Evolutionary conservation across 2,888 invertebrate genomes (phyloP).

Genomic region (Tachystola acroxantha): DNA sequence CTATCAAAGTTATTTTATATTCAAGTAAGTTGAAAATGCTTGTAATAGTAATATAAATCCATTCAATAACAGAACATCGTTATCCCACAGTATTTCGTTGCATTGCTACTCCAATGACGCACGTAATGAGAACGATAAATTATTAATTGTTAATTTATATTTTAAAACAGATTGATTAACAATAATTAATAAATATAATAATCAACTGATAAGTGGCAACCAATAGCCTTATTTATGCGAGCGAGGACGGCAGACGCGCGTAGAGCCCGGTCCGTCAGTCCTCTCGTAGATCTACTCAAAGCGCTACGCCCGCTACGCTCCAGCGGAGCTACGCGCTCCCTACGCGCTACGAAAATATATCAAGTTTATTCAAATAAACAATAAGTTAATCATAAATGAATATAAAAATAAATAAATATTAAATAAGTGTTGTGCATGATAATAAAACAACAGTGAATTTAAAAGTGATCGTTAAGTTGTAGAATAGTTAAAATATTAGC

Average conservation of each 20-base stretch:
- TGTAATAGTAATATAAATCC: no score
- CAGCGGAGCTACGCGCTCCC: neutral
- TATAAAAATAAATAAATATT: neutral
- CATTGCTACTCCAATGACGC: no score
- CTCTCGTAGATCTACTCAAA: neutral
- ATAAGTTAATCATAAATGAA: neutral
- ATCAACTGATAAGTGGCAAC: no score
- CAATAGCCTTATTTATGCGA: neutral
- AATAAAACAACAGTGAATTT: constrained; percentile 1
- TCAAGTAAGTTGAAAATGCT: no score
- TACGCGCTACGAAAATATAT: constrained; percentile 5
- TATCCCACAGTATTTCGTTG: no score
- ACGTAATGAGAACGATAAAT: no score
- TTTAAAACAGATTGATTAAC: no score
- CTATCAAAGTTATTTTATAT: no score
- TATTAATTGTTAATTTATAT: neutral
- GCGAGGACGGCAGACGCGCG: neutral
- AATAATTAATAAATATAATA: no score
- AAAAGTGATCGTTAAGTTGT: neutral
- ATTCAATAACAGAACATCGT: no score
- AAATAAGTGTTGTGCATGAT: constrained; percentile 4
- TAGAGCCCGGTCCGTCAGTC: neutral
- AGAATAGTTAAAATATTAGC: neutral
- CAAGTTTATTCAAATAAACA: neutral
- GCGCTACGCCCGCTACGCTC: constrained; percentile 5